These are phyloP conservation scores for Clarias platycephalus DNA, from an alignment of 2,797 vertebrate genomes.

Conservation along the genomic window DNA sequence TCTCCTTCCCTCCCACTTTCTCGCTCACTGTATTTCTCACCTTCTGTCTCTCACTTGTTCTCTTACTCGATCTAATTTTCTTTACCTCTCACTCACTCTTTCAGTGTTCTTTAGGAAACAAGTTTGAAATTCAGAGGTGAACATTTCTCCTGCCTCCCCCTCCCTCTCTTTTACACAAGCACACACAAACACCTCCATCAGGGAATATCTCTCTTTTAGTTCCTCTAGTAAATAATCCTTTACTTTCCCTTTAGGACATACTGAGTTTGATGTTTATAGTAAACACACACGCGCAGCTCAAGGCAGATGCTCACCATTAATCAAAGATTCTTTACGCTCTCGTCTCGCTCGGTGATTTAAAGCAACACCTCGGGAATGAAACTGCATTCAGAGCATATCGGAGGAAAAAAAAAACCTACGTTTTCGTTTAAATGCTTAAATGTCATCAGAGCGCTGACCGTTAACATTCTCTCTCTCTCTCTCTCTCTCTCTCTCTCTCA, in stretches of 20 bases:
- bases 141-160: neutral
- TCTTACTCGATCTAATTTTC: neutral
- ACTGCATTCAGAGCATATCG: neutral
- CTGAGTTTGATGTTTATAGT: slow-evolving; percentile 1
- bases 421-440: neutral
- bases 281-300: neutral
- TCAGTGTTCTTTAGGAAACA: neutral
- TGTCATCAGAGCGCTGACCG: neutral
- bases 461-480: neutral
- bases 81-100: neutral
- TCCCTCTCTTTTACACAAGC: neutral
- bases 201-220: neutral
- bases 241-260: slow-evolving; percentile 13
- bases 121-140: neutral
- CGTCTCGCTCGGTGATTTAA: slow-evolving; percentile 28
- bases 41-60: neutral
- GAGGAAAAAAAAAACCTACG: neutral
- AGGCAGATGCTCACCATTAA: slow-evolving; percentile 30
- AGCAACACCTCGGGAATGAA: neutral
- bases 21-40: neutral
- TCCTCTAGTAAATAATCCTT: slow-evolving; percentile 15
- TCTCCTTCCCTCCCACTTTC: neutral
- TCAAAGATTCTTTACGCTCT: slow-evolving; percentile 28
- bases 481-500: neutral
- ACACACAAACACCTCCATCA: neutral